Conservation (phyloP, 2,888 invertebrate genomes). For the Pollenia labialis region DNA sequence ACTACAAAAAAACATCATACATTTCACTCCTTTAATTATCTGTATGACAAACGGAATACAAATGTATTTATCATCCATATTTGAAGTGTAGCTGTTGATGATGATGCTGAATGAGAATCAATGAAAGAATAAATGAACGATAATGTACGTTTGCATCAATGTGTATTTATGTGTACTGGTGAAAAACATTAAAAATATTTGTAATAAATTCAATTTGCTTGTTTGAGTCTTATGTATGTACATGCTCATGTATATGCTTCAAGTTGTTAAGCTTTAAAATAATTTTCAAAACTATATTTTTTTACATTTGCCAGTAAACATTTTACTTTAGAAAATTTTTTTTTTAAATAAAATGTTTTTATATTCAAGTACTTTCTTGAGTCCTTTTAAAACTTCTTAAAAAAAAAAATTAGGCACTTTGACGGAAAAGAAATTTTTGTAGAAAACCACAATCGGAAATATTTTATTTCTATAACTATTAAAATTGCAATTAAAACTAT, state of each 20-base stretch:
- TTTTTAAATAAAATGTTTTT: neutral
- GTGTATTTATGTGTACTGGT: constrained; percentile 2
- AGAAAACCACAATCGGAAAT: neutral
- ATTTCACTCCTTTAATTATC: constrained; percentile 6
- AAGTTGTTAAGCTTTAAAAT: constrained; percentile 35
- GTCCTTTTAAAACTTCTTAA: no score
- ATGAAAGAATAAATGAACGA: constrained; percentile 35
- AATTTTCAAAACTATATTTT: constrained; percentile 18
- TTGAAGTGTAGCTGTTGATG: constrained; percentile 36
- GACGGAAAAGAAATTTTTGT: no score
- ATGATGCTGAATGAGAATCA: constrained; percentile 19
- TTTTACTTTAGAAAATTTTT: neutral
- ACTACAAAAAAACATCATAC: neutral
- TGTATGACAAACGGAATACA: constrained; percentile 5
- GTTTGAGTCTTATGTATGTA: neutral
- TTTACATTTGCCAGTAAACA: neutral
- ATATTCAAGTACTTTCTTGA: no score
- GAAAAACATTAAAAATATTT: constrained; percentile 62
- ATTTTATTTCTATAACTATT: neutral
- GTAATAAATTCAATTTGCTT: constrained; percentile 63
- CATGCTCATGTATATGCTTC: neutral
- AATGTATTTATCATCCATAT: constrained; percentile 38
- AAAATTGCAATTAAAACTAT: constrained; percentile 22
- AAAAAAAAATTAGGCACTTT: no score
- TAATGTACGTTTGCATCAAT: constrained; percentile 13